Evolutionary conservation across 2,888 invertebrate species (phyloP).

Genomic region (Brachynemurus nebulosus): DNA sequence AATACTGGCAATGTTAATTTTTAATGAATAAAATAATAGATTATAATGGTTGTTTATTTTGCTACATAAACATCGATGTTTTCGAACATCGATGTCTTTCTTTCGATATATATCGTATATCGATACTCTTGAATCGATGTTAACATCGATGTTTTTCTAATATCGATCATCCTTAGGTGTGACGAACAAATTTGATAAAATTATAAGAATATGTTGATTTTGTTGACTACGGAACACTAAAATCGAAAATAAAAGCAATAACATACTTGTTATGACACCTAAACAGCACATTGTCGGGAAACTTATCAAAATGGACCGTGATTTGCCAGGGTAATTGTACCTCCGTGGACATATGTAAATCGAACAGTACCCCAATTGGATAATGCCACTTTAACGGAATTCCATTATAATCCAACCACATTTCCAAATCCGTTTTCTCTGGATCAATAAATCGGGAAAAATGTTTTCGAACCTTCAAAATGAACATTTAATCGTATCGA

Average conservation of each 20-base stretch:
- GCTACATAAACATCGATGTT: too few relatives aligned
- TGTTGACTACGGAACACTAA: neutral
- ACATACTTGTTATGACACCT: constrained; percentile 69
- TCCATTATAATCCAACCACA: constrained; percentile 91
- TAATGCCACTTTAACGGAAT: constrained; percentile 83
- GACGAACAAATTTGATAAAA: too few relatives aligned
- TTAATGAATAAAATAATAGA: too few relatives aligned
- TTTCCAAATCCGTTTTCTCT: constrained; percentile 70
- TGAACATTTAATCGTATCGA: neutral
- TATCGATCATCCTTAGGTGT: too few relatives aligned
- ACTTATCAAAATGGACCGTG: constrained; percentile 88
- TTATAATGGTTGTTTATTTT: too few relatives aligned
- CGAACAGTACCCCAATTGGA: constrained; percentile 85
- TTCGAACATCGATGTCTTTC: too few relatives aligned
- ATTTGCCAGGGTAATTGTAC: constrained; percentile 81
- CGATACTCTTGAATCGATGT: too few relatives aligned
- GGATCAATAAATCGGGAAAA: constrained; percentile 69
- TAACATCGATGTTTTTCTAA: too few relatives aligned
- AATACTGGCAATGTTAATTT: too few relatives aligned
- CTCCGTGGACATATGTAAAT: constrained; percentile 53
- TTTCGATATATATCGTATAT: too few relatives aligned
- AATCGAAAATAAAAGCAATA: neutral
- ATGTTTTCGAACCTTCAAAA: constrained; percentile 67
- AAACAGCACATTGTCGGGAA: constrained; percentile 80
- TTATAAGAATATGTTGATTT: constrained; percentile 12